A percentile compares a stretch with the other conserved stretches of the same genome.
phyloP scores from a whole-genome alignment of 2,797 vertebrate species.

The Anomalospiza imberbis region DNA sequence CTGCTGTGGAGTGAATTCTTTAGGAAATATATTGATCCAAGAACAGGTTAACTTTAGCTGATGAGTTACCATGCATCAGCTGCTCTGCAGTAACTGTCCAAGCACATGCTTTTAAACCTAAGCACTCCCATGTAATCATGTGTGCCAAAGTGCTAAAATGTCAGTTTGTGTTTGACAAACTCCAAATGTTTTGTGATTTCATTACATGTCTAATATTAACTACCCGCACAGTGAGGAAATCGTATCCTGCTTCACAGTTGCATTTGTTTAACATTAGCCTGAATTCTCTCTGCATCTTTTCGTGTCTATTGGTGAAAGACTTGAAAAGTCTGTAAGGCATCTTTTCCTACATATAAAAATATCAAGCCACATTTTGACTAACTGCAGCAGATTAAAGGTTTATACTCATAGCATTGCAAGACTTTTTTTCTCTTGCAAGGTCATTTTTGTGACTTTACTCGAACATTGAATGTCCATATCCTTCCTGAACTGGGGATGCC shows the following conservation, averaged over 20 bases:
- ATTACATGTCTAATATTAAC: neutral
- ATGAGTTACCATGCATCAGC: neutral
- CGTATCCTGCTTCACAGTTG: neutral
- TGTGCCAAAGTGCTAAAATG: neutral
- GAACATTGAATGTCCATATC: neutral
- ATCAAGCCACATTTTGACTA: neutral
- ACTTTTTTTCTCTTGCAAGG: neutral
- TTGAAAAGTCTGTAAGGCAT: neutral
- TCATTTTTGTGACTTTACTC: neutral
- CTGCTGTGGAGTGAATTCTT: neutral
- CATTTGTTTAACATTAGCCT: neutral
- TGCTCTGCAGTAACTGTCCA: neutral
- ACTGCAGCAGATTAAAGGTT: neutral
- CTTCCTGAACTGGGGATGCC: neutral
- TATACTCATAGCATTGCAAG: neutral
- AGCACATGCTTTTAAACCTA: neutral
- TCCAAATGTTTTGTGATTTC: constrained; percentile 1
- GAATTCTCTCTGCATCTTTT: neutral
- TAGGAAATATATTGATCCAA: neutral
- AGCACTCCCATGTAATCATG: neutral
- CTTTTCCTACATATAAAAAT: neutral
- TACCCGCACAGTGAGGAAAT: neutral
- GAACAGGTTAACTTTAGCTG: neutral
- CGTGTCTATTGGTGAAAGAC: neutral
- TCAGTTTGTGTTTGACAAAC: neutral